phyloP scores from a whole-genome alignment of 2,797 vertebrate genomes.

The Brachyalestes nurse region DNA sequence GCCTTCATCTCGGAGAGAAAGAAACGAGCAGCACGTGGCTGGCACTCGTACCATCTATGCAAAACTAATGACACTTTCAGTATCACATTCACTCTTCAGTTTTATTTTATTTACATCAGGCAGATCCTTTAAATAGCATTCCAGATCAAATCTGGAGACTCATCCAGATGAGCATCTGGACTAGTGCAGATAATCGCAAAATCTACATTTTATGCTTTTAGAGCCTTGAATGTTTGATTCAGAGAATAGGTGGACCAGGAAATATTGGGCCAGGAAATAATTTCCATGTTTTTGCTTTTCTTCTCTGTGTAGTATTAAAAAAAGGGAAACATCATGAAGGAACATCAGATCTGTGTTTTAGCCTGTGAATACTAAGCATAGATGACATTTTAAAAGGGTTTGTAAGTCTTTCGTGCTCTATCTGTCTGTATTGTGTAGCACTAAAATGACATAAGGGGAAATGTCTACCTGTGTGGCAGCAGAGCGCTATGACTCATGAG shows the following conservation, averaged over 20 bases:
- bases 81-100: neutral
- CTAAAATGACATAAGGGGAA: neutral
- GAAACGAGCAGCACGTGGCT: neutral
- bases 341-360: neutral
- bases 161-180: neutral
- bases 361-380: neutral
- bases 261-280: neutral
- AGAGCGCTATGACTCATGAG: neutral
- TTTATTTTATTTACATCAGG: neutral
- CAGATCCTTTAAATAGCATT: neutral
- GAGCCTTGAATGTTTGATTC: neutral
- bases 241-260: neutral
- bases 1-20: neutral
- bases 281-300: no score
- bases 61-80: neutral
- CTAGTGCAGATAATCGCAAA: neutral
- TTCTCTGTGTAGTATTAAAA: neutral
- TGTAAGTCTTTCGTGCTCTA: neutral
- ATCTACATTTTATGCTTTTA: neutral
- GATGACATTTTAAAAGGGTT: conserved; percentile 9
- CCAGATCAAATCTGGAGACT: neutral
- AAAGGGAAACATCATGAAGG: neutral
- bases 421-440: neutral
- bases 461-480: neutral
- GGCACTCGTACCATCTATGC: neutral